Evolutionary conservation across 2,888 invertebrate species (phyloP).

Genomic region (Argynnis bischoffii): DNA sequence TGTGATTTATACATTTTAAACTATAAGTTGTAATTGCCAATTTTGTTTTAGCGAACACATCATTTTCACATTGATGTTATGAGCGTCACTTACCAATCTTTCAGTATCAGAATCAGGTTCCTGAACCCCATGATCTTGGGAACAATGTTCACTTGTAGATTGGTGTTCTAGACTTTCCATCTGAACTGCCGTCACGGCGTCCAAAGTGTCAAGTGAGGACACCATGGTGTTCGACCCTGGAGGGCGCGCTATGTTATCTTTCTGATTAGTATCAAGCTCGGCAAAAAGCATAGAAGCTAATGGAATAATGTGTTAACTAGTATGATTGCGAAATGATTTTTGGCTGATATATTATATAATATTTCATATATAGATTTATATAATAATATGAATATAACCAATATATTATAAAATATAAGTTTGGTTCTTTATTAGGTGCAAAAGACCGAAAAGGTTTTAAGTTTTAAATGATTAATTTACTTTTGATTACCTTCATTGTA

Average conservation of each 20-base stretch:
- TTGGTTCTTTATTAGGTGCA: no score
- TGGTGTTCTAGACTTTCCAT: constrained; percentile 77
- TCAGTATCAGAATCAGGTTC: constrained; percentile 79
- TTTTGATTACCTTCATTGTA: no score
- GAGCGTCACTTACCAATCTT: constrained; percentile 62
- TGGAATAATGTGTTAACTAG: constrained; percentile 25
- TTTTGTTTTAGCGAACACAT: neutral
- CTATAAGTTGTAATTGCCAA: constrained; percentile 10
- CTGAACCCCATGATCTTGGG: constrained; percentile 74
- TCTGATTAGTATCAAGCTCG: constrained; percentile 78
- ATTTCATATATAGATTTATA: no score
- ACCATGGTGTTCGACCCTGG: constrained; percentile 92
- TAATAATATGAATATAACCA: no score
- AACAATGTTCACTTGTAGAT: constrained; percentile 72
- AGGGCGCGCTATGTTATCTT: constrained; percentile 78
- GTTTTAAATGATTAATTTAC: no score
- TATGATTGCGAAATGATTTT: no score
- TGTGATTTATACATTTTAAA: neutral
- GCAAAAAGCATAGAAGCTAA: constrained; percentile 51
- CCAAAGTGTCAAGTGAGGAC: constrained; percentile 87
- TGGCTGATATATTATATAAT: no score
- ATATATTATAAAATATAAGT: no score
- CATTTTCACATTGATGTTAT: neutral
- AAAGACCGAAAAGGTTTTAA: no score
- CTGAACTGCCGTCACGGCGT: constrained; percentile 79